phyloP scores from a whole-genome alignment of 2,797 vertebrate species.

The Pygocentrus nattereri region DNA sequence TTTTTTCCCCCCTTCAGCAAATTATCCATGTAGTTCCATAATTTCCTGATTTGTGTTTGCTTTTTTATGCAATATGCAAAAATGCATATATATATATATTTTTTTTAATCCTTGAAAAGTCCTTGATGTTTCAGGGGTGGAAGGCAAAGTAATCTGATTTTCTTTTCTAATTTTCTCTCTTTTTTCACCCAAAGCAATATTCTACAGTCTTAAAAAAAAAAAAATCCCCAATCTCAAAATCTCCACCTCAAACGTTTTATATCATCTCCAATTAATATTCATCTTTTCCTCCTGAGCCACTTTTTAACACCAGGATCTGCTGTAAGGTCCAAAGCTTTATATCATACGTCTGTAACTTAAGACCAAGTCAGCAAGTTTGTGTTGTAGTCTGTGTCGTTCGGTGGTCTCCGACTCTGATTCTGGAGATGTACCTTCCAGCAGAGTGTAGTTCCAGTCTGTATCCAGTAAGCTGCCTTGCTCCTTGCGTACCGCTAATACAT shows the following conservation, averaged over 20 bases:
- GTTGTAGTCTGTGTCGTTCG: too few relatives aligned
- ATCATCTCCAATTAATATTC: background rate
- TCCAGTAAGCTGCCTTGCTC: too few relatives aligned
- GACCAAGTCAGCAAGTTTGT: too few relatives aligned
- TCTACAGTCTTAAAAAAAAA: background rate
- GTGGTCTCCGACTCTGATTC: too few relatives aligned
- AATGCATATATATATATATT: too few relatives aligned
- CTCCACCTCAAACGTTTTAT: background rate
- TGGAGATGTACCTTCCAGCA: too few relatives aligned
- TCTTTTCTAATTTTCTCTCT: background rate
- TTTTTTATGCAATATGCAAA: background rate
- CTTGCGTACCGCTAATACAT: too few relatives aligned
- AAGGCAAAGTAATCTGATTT: background rate
- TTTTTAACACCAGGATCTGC: slow-evolving; percentile 34
- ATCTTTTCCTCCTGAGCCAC: slow-evolving; percentile 42
- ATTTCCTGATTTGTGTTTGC: background rate
- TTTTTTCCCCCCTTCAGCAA: slow-evolving; percentile 1
- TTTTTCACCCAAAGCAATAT: background rate
- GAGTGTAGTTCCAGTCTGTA: too few relatives aligned
- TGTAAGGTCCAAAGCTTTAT: too few relatives aligned
- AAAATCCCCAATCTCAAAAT: background rate
- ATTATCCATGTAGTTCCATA: slow-evolving; percentile 12
- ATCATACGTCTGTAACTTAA: too few relatives aligned
- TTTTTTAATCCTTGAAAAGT: background rate
- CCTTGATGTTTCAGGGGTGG: background rate